Conservation (phyloP, 2,888 invertebrate species). For the Taenaris catops region DNA sequence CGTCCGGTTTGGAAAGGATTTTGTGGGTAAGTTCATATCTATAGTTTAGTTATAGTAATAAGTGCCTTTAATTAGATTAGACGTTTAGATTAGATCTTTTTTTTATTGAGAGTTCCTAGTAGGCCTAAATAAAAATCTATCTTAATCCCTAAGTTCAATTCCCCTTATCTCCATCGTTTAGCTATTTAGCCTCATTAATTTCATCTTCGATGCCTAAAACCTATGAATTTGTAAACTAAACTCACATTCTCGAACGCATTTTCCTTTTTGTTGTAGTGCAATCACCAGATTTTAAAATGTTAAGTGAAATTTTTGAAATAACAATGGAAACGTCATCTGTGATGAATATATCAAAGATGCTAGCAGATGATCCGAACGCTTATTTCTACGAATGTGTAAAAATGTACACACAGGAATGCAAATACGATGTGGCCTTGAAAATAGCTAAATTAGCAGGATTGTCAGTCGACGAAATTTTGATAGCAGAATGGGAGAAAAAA, state of each 20-base stretch:
- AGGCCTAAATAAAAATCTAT: too few relatives aligned
- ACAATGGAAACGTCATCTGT: slow-evolving; percentile 76
- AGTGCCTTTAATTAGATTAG: too few relatives aligned
- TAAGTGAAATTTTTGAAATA: slow-evolving; percentile 76
- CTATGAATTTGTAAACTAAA: too few relatives aligned
- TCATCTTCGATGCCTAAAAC: too few relatives aligned
- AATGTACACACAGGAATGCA: slow-evolving; percentile 62
- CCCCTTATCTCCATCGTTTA: too few relatives aligned
- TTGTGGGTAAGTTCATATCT: slow-evolving; percentile 48
- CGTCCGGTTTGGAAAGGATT: slow-evolving; percentile 77
- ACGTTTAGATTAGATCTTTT: too few relatives aligned
- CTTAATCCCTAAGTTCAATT: too few relatives aligned
- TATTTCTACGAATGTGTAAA: slow-evolving; percentile 78
- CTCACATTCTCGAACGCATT: too few relatives aligned
- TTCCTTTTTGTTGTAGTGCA: slow-evolving; percentile 67
- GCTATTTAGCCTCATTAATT: too few relatives aligned
- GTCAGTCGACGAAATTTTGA: slow-evolving; percentile 70
- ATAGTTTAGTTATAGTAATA: too few relatives aligned
- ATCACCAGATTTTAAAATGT: slow-evolving; percentile 55
- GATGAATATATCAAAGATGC: slow-evolving; percentile 72
- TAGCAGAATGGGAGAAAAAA: slow-evolving; percentile 76
- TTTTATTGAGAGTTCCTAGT: too few relatives aligned
- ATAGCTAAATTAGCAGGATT: slow-evolving; percentile 74
- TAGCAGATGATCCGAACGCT: slow-evolving; percentile 52
- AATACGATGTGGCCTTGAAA: slow-evolving; percentile 79